Conservation (phyloP, 2,888 invertebrate genomes). For the Calameuta filiformis region DNA sequence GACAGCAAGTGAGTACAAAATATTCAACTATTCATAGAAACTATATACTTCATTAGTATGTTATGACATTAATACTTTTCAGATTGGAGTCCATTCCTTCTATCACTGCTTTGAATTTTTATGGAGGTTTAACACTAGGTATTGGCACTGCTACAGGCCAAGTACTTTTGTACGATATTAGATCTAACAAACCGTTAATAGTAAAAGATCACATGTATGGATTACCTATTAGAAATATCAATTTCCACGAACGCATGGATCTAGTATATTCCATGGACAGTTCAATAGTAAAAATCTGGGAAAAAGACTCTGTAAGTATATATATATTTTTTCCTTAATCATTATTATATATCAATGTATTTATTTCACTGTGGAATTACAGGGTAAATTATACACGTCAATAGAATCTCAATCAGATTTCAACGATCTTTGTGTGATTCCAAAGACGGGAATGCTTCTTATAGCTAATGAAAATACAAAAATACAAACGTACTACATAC, state of each 20-base stretch:
- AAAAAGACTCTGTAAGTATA: slow-evolving; percentile 78
- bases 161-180: slow-evolving; percentile 92
- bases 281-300: slow-evolving; percentile 91
- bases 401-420: slow-evolving; percentile 87
- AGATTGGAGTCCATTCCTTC: slow-evolving; percentile 77
- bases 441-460: slow-evolving; percentile 90
- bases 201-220: slow-evolving; percentile 97
- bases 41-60: neutral
- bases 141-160: slow-evolving; percentile 96
- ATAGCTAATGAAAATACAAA: slow-evolving; percentile 95
- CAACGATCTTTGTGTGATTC: slow-evolving; percentile 93
- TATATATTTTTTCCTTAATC: neutral
- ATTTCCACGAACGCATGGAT: slow-evolving; percentile 84
- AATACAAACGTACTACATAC: slow-evolving; percentile 95
- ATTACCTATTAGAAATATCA: slow-evolving; percentile 88
- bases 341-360: neutral
- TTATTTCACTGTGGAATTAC: slow-evolving; percentile 43
- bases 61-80: slow-evolving; percentile 24
- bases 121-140: slow-evolving; percentile 81
- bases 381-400: slow-evolving; percentile 94
- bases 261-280: slow-evolving; percentile 90
- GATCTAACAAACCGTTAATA: slow-evolving; percentile 87
- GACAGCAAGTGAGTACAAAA: slow-evolving; percentile 68
- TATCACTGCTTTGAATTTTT: slow-evolving; percentile 82
- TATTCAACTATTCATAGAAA: slow-evolving; percentile 10